Conservation (phyloP, 2,113 vertebrate species). For the Oreochromis niloticus region DNA sequence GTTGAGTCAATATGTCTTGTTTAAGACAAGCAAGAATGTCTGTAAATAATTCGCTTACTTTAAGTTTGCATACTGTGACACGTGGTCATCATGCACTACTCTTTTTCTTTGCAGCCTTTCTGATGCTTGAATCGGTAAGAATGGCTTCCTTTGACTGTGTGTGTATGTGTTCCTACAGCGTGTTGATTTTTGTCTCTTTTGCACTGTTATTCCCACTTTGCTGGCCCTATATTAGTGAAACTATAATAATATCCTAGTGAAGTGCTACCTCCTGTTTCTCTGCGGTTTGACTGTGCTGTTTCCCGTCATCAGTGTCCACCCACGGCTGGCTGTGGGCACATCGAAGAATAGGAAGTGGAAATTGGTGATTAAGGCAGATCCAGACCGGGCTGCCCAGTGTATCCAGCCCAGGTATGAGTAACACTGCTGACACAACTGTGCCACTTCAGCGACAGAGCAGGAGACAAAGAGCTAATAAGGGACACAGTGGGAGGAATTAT, state of each 20-base stretch:
- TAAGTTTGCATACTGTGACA: neutral
- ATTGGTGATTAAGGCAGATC: constrained; percentile 50
- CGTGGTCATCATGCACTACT: neutral
- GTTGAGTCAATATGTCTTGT: neutral
- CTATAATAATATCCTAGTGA: constrained; percentile 6
- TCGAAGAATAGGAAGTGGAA: constrained; percentile 56
- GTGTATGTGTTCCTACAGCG: neutral
- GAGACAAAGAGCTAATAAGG: constrained; percentile 23
- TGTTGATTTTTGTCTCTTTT: neutral
- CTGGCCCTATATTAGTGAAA: neutral
- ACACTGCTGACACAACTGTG: constrained; percentile 46
- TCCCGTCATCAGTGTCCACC: constrained; percentile 29
- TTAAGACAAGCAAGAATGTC: neutral
- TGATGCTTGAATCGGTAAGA: neutral
- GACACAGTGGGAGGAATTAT: constrained; percentile 35
- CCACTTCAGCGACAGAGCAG: constrained; percentile 26
- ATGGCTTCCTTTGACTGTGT: neutral
- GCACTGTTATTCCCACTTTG: neutral
- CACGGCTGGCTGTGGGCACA: constrained; percentile 12
- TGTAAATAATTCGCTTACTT: neutral
- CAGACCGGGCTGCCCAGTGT: neutral
- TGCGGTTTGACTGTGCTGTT: neutral
- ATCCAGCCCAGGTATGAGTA: constrained; percentile 52
- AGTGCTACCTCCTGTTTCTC: neutral
- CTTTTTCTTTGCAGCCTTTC: neutral